These are phyloP conservation scores for Mizuhopecten yessoensis DNA, from an alignment of 1,140 invertebrate species.

Conservation along the genomic window DNA sequence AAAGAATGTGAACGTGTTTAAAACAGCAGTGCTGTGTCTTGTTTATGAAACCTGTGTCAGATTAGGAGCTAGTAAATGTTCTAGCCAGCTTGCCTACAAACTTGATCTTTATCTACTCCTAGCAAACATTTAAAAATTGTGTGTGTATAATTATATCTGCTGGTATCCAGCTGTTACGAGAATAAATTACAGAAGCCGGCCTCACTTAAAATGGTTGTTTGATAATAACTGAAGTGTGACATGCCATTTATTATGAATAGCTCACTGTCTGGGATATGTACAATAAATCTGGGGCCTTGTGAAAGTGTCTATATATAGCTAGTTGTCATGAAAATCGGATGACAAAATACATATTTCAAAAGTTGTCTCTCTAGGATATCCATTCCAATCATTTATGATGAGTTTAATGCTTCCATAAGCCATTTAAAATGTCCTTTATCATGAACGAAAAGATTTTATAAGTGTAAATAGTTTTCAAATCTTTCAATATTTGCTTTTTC, in stretches of 20 bases:
- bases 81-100: not conserved
- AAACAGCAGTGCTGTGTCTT: not conserved
- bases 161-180: not conserved
- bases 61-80: not conserved
- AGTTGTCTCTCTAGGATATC: not conserved
- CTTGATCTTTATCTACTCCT: not conserved
- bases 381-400: not conserved
- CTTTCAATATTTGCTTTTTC: too few species aligned
- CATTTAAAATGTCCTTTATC: not conserved
- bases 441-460: too few species aligned
- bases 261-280: not conserved
- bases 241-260: not conserved
- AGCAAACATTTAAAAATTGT: not conserved
- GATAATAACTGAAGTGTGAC: constrained; percentile 25
- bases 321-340: not conserved
- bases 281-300: not conserved
- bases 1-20: not conserved
- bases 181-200: not conserved
- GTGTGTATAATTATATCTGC: constrained; percentile 34
- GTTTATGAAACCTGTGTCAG: not conserved
- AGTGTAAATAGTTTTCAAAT: too few species aligned
- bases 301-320: not conserved
- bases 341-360: not conserved
- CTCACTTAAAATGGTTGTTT: not conserved
- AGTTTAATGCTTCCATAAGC: not conserved